phyloP scores from a whole-genome alignment of 1,140 invertebrate species.

The Bombus sylvicola region DNA sequence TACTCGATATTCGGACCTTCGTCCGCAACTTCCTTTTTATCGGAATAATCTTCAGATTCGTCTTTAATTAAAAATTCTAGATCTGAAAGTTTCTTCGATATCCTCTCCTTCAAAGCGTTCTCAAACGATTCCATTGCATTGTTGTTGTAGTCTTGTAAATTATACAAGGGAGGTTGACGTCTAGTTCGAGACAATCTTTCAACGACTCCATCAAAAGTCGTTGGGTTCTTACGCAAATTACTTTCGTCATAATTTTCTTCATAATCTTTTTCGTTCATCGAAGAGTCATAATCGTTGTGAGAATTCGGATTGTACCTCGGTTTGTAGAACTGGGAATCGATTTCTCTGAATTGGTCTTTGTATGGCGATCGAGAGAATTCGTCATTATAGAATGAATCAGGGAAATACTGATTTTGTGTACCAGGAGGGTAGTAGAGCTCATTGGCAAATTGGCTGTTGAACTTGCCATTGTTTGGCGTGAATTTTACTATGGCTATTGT shows the following conservation, averaged over 20 bases:
- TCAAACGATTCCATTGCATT: constrained; percentile 28
- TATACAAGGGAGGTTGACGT: constrained; percentile 39
- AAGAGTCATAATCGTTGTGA: constrained; percentile 44
- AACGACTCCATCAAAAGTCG: not conserved
- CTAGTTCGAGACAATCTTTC: constrained; percentile 44
- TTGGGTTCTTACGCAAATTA: not conserved
- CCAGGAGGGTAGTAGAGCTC: constrained; percentile 89
- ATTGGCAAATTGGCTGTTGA: constrained; percentile 88
- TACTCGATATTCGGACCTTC: constrained; percentile 73
- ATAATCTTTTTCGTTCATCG: constrained; percentile 27
- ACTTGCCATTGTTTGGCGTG: constrained; percentile 87
- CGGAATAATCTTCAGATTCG: constrained; percentile 24
- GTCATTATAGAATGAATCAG: not conserved
- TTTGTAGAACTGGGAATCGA: not conserved
- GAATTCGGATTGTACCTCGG: constrained; percentile 4
- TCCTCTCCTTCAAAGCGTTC: constrained; percentile 1
- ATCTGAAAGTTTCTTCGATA: constrained; percentile 19
- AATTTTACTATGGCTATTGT: constrained; percentile 91
- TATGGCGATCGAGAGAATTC: constrained; percentile 2
- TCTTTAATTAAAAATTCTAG: constrained; percentile 65
- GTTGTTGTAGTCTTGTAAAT: constrained; percentile 22
- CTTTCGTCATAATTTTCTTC: constrained; percentile 22
- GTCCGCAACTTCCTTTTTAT: not conserved
- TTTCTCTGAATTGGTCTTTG: not conserved
- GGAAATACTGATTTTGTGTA: constrained; percentile 17